phyloP scores from a whole-genome alignment of 2,113 vertebrate species.

The Crypturellus undulatus region DNA sequence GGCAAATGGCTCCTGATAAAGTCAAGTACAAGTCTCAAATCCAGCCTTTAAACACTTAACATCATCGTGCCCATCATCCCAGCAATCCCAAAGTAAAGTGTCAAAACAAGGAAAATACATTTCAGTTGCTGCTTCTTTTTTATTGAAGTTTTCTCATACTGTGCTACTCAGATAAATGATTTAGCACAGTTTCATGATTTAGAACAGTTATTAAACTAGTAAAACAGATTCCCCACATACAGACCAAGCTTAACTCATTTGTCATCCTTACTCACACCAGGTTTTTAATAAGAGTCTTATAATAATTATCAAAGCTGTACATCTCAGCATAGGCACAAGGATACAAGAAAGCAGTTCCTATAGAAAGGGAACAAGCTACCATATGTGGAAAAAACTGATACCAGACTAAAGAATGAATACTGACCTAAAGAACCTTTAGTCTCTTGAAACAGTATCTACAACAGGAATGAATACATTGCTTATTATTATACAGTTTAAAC shows the following conservation, averaged over 20 bases:
- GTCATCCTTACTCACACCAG: background rate
- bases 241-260: background rate
- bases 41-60: background rate
- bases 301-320: background rate
- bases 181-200: background rate
- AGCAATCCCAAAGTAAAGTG: background rate
- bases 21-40: background rate
- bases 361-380: background rate
- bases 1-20: background rate
- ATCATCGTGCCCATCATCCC: background rate
- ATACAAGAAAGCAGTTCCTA: background rate
- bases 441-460: background rate
- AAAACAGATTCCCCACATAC: background rate
- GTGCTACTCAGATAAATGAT: background rate
- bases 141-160: background rate
- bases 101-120: accelerated
- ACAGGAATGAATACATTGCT: background rate
- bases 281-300: background rate
- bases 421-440: background rate
- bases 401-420: background rate
- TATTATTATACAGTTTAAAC: background rate
- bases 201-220: background rate
- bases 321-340: background rate
- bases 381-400: background rate
- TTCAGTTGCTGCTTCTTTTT: background rate